Conservation (phyloP, 2,113 vertebrate species). For the Ia io region DNA sequence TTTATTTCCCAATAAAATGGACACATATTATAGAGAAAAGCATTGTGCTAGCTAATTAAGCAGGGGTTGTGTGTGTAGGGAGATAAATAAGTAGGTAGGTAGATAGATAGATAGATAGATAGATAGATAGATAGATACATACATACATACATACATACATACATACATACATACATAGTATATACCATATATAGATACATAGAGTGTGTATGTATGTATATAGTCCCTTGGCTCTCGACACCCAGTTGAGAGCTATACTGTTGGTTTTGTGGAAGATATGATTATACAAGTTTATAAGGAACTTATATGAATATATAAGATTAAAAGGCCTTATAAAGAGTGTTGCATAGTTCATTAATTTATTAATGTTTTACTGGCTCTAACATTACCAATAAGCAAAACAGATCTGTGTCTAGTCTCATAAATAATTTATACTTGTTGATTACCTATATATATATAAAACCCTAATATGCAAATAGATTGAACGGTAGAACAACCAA, state of each 20-base stretch:
- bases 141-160: background rate
- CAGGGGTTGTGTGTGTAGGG: background rate
- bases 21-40: background rate
- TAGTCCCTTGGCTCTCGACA: background rate
- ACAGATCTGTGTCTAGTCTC: background rate
- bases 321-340: background rate
- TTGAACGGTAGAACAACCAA: too few species aligned
- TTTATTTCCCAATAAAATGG: background rate
- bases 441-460: background rate
- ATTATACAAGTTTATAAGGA: background rate
- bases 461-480: too few species aligned
- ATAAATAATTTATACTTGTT: slow-evolving; percentile 2
- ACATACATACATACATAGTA: background rate
- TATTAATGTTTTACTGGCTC: background rate
- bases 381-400: background rate
- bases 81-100: background rate
- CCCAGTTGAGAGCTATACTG: background rate
- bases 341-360: background rate
- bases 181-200: background rate
- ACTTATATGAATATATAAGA: background rate
- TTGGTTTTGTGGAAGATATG: background rate
- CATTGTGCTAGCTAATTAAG: background rate
- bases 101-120: background rate
- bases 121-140: background rate
- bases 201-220: background rate